Evolutionary conservation across 2,888 invertebrate species (phyloP), one percentile per base, ranked within the genome.

Genomic region (Panopea generosa): DNA sequence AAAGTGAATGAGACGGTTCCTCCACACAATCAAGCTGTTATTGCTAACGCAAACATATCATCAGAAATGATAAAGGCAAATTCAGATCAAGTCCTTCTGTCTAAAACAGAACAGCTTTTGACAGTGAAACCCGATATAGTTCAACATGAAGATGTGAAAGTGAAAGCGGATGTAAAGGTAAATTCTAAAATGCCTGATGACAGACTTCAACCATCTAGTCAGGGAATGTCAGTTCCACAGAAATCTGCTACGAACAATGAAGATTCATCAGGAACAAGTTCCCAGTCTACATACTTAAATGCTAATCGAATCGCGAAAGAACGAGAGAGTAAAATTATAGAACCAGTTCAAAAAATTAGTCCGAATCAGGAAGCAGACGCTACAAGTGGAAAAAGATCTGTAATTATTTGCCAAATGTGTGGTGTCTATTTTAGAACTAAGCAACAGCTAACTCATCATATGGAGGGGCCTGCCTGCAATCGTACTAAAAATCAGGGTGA

Each of bases 241-340:
- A 33, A 11, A 4, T 33, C 33, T 33, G 33, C 11, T 11, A 7
- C 11, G 4, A 33, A 11, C 33, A 52, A 40, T 29, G 27, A 40
- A 2, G 14, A 27, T 22, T 24, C 55, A 18, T 29, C 33, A 3
- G 26, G 29, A 26, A 20, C 26, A 18, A 14, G 7, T 18, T 18
- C 29, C 16, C 66, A 80, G 27, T 80, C 80, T n/a, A 80, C 80
- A 20, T 80, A 76, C 26, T 50, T 69, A 6, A 76, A 80, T 70
- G 80, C 76, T n/a, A 76, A 76, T 50, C 60, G 80, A 62, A 55
- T 76, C 14, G 80, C 73, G 9, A 73, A 71, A 53, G 80, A 80
- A 50, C 61, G 76, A 22, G 80, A 80, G 65, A 69, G 38, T 26
- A 62, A 18, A 57, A 9, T 14, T 27, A 26, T 2, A 16, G 27